A percentile compares a stretch with the other conserved stretches of the same genome.
These are phyloP conservation scores for Halictus ligatus DNA, from an alignment of 2,888 invertebrate species.

Conservation along the genomic window DNA sequence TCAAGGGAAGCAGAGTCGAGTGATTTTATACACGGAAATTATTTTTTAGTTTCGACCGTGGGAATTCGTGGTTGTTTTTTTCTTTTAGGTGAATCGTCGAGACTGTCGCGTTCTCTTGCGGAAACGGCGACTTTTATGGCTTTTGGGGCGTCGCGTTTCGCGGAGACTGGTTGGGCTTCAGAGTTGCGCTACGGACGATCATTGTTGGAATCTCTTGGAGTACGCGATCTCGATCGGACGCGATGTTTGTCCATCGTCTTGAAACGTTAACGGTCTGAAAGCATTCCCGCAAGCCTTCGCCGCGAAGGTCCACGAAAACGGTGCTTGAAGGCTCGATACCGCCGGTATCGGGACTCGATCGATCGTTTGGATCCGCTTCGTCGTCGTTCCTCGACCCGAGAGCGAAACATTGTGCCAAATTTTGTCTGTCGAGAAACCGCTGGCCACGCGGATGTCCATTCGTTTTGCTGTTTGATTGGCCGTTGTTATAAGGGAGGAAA, in stretches of 20 bases:
- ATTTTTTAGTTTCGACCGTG: neutral
- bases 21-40: neutral
- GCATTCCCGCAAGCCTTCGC: slow-evolving; percentile 57
- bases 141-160: neutral
- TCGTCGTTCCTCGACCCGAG: neutral
- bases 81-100: neutral
- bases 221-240: slow-evolving; percentile 1
- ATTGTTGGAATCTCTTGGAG: slow-evolving; percentile 30
- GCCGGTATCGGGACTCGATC: slow-evolving; percentile 1
- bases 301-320: slow-evolving; percentile 2
- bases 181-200: neutral
- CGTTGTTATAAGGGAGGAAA: neutral
- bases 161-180: neutral
- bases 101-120: neutral
- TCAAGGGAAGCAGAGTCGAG: neutral
- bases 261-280: slow-evolving; percentile 56
- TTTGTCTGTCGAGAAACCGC: slow-evolving; percentile 35
- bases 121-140: neutral
- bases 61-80: neutral
- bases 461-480: neutral
- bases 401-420: slow-evolving; percentile 47
- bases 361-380: neutral
- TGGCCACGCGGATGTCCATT: slow-evolving; percentile 27
- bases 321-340: slow-evolving; percentile 4
- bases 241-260: slow-evolving; percentile 35